Conservation (phyloP, 2,888 invertebrate species). For the Drosophila peninsularis region DNA sequence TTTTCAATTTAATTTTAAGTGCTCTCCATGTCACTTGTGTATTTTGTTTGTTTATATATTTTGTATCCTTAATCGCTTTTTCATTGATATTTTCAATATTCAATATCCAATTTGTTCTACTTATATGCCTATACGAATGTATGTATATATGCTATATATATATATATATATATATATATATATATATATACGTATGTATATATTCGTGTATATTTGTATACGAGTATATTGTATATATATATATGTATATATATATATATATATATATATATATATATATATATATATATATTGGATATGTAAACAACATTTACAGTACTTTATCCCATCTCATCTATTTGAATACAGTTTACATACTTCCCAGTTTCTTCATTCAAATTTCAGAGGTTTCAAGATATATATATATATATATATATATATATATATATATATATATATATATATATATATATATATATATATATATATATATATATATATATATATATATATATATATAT, state of each 20-base stretch:
- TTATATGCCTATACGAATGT: constrained; percentile 51
- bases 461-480: too few species aligned
- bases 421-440: too few species aligned
- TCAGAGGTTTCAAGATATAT: constrained; percentile 21
- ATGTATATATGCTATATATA: constrained; percentile 21
- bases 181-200: constrained; percentile 13
- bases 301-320: constrained; percentile 67
- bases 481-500: constrained; percentile 11
- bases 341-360: constrained; percentile 16
- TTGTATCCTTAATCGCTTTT: background rate
- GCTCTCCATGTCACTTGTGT: constrained; percentile 46
- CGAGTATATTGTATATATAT: constrained; percentile 19
- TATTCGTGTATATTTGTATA: constrained; percentile 4
- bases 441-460: too few species aligned
- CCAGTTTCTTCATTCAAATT: constrained; percentile 25
- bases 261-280: constrained; percentile 16
- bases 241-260: constrained; percentile 33
- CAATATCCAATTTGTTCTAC: constrained; percentile 76
- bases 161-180: constrained; percentile 4
- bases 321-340: constrained; percentile 8
- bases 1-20: constrained; percentile 81
- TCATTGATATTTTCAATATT: constrained; percentile 71
- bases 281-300: constrained; percentile 33
- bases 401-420: too few species aligned
- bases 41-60: constrained; percentile 20